phyloP scores from a whole-genome alignment of 2,888 invertebrate species.

The Resseliella maxima region DNA sequence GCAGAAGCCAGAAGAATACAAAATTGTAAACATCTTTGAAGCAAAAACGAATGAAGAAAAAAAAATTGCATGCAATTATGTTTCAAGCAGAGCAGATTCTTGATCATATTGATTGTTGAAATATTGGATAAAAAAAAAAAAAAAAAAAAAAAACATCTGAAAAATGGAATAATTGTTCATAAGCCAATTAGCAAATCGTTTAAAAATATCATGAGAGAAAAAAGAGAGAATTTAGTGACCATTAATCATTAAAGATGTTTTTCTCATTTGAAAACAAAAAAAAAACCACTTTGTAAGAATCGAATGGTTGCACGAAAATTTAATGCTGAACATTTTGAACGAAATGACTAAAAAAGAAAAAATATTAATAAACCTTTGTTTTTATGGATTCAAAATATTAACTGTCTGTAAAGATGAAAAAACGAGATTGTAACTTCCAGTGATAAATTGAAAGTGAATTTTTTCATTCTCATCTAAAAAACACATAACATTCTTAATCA shows the following conservation, averaged over 20 bases:
- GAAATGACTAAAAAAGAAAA: background rate
- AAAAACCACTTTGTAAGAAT: background rate
- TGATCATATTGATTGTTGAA: background rate
- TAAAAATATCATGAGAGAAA: background rate
- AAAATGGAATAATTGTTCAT: background rate
- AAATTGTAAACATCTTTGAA: background rate
- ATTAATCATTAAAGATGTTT: background rate
- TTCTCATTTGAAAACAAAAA: background rate
- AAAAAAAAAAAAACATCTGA: background rate
- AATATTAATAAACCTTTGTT: background rate
- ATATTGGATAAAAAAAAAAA: background rate
- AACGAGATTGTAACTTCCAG: conserved; percentile 3
- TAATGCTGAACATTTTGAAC: conserved; percentile 9
- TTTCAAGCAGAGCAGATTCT: background rate
- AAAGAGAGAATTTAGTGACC: conserved; percentile 21
- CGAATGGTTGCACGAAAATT: background rate
- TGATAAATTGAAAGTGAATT: conserved; percentile 9
- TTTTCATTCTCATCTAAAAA: background rate
- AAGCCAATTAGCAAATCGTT: conserved; percentile 14
- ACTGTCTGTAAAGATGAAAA: background rate
- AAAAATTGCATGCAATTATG: background rate
- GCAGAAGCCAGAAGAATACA: conserved; percentile 42
- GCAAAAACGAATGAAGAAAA: background rate
- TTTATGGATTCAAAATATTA: background rate
- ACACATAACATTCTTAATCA: background rate